Percentiles rank a stretch among this genome's conserved stretches.
Conservation (phyloP, 2,113 vertebrate genomes). For the Spea bombifrons region DNA sequence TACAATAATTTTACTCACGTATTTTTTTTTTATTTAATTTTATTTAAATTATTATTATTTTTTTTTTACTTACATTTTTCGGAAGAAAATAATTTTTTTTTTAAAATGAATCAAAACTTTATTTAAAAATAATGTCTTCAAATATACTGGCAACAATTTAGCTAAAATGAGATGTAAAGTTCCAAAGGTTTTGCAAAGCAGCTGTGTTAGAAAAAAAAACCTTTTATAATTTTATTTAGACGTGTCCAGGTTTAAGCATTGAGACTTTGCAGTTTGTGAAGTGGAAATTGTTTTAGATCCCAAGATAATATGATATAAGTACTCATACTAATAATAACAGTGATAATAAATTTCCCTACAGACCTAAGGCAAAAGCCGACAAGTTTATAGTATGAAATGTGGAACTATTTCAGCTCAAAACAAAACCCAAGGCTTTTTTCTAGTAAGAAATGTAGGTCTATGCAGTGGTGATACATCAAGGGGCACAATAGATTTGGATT, state of each 20-base stretch:
- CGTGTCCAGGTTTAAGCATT: not conserved
- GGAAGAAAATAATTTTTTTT: no score
- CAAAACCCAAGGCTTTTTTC: conserved; percentile 20
- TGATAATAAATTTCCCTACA: conserved; percentile 26
- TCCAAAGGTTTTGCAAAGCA: not conserved
- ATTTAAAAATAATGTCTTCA: no score
- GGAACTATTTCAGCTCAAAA: conserved; percentile 8
- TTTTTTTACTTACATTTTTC: no score
- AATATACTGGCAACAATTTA: no score
- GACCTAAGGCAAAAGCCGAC: conserved; percentile 6
- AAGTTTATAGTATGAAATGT: conserved; percentile 14
- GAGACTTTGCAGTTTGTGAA: conserved; percentile 19
- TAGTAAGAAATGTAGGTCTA: not conserved
- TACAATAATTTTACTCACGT: no score
- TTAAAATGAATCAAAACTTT: no score
- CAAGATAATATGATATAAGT: not conserved
- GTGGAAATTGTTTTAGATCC: conserved; percentile 28
- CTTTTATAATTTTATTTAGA: not conserved
- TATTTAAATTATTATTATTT: no score
- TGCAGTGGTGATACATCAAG: not conserved
- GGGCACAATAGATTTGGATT: not conserved
- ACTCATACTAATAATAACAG: conserved; percentile 21
- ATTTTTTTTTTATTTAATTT: no score
- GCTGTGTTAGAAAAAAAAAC: not conserved
- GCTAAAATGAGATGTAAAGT: not conserved